Conservation (phyloP, 2,888 invertebrate genomes). For the Mellilla xanthometata region DNA sequence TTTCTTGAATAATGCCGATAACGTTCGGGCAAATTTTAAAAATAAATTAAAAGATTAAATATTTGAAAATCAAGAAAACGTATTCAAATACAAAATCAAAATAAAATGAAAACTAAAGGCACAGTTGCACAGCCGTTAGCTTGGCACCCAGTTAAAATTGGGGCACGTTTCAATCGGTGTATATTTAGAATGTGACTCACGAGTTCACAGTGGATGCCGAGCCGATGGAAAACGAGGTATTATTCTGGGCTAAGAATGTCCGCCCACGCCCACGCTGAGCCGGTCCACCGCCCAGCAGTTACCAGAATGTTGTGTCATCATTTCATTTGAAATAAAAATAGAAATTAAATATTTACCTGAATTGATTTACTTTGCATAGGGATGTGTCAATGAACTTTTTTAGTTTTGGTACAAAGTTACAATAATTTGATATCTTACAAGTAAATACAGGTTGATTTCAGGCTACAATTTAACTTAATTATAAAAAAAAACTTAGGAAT, state of each 20-base stretch:
- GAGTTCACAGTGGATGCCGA: slow-evolving; percentile 60
- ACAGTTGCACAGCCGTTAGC: slow-evolving; percentile 19
- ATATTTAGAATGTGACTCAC: slow-evolving; percentile 74
- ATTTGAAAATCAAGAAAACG: not conserved
- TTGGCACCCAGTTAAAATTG: slow-evolving; percentile 49
- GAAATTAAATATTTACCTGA: slow-evolving; percentile 10
- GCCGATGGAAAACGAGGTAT: slow-evolving; percentile 58
- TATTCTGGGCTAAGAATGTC: slow-evolving; percentile 67
- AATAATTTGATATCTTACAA: no score
- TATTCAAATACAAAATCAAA: slow-evolving; percentile 1
- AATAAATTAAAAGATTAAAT: not conserved
- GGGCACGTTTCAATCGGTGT: slow-evolving; percentile 62
- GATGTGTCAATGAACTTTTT: no score
- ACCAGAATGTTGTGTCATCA: slow-evolving; percentile 35
- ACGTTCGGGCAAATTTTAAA: no score
- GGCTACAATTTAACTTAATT: no score
- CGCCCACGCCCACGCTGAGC: slow-evolving; percentile 48
- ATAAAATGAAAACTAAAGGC: slow-evolving; percentile 7
- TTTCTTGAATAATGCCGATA: no score
- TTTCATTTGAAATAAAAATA: slow-evolving; percentile 22
- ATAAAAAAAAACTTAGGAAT: no score
- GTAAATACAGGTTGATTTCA: no score
- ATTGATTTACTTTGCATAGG: not conserved
- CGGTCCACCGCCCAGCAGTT: slow-evolving; percentile 30
- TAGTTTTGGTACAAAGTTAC: no score